phyloP scores from a whole-genome alignment of 2,888 invertebrate genomes.

The Tetropium fuscum region DNA sequence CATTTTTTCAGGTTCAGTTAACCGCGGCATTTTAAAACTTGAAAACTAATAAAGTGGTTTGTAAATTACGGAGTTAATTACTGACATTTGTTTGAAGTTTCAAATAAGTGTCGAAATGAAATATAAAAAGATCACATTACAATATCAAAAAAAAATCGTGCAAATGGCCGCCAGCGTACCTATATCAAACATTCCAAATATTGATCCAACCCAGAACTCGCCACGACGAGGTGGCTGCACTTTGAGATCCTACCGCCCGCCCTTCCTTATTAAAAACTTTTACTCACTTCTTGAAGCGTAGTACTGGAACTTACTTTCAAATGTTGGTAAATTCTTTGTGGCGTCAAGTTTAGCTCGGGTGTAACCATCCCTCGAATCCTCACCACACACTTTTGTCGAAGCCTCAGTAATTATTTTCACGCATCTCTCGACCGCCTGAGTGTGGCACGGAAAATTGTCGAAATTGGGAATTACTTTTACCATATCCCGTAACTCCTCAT shows the following conservation, averaged over 20 bases:
- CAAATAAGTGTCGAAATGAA: no score
- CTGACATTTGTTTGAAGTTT: no score
- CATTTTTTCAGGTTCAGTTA: no score
- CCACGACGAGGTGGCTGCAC: background rate
- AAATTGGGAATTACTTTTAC: constrained; percentile 13
- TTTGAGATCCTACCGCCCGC: background rate
- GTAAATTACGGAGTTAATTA: no score
- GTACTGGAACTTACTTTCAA: constrained; percentile 11
- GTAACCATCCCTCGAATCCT: background rate
- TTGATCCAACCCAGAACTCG: no score
- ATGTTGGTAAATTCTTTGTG: constrained; percentile 9
- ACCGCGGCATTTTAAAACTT: no score
- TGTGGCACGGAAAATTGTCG: constrained; percentile 7
- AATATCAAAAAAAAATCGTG: no score
- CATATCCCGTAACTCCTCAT: constrained; percentile 14
- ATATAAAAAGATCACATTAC: no score
- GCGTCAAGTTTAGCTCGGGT: constrained; percentile 14
- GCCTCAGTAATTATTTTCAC: background rate
- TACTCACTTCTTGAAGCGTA: background rate
- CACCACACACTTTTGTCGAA: background rate
- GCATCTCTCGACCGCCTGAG: background rate
- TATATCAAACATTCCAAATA: no score
- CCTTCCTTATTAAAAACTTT: background rate
- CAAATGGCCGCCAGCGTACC: no score
- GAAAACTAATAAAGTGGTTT: no score